phyloP scores from a whole-genome alignment of 37 sponge, comb jelly and placozoan species.

The Haliclona indistincta region DNA sequence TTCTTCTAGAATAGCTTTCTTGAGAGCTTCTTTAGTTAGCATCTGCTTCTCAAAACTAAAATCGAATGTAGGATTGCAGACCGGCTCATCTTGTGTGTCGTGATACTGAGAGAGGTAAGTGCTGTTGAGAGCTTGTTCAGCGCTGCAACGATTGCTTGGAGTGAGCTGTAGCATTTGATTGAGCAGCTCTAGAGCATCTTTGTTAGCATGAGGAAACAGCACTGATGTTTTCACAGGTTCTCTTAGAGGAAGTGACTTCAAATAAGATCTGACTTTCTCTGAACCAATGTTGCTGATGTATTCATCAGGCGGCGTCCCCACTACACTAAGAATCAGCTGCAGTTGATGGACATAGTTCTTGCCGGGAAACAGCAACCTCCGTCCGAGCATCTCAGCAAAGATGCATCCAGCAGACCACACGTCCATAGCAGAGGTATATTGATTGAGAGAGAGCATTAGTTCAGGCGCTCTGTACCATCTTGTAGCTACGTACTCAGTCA shows the following conservation, averaged over 20 bases:
- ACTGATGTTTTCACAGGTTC: slow-evolving; percentile 54
- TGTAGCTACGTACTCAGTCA: slow-evolving; percentile 97
- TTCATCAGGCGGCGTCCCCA: slow-evolving; percentile 82
- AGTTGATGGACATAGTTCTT: slow-evolving; percentile 87
- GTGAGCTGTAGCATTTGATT: slow-evolving; percentile 68
- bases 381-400: slow-evolving; percentile 85
- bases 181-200: slow-evolving; percentile 68
- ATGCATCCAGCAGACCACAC: slow-evolving; percentile 94
- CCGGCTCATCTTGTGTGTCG: slow-evolving; percentile 85
- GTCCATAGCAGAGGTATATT: slow-evolving; percentile 85
- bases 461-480: slow-evolving; percentile 97
- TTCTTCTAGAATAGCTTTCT: slow-evolving; percentile 69
- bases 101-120: slow-evolving; percentile 81
- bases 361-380: slow-evolving; percentile 87
- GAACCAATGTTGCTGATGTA: slow-evolving; percentile 65
- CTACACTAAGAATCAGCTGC: slow-evolving; percentile 82
- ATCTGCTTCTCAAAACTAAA: slow-evolving; percentile 86
- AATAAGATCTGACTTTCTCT: slow-evolving; percentile 78
- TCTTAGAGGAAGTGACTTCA: slow-evolving; percentile 55
- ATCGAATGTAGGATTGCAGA: slow-evolving; percentile 77
- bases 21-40: slow-evolving; percentile 60
- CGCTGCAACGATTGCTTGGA: slow-evolving; percentile 55
- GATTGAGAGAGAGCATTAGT: slow-evolving; percentile 83
- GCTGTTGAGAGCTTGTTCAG: slow-evolving; percentile 69
- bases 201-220: slow-evolving; percentile 60